phyloP scores from a whole-genome alignment of 2,888 invertebrate genomes.

The Aproaerema taeniolella region DNA sequence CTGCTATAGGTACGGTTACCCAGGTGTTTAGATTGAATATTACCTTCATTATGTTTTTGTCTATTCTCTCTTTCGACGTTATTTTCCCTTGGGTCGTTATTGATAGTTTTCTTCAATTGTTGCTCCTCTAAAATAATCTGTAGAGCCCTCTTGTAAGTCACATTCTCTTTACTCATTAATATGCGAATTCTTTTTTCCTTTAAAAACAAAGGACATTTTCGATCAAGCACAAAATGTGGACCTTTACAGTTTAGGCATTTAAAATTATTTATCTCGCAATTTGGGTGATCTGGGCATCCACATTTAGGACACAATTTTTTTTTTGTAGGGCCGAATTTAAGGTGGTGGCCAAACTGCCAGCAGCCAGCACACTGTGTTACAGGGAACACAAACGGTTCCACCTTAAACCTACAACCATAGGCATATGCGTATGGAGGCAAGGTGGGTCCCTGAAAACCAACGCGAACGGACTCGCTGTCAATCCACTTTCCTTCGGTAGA shows the following conservation, averaged over 20 bases:
- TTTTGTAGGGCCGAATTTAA: neutral
- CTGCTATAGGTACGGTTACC: neutral
- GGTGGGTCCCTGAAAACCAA: neutral
- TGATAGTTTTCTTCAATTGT: neutral
- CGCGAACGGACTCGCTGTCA: neutral
- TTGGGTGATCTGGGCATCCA: neutral
- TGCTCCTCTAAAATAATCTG: neutral
- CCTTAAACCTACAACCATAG: slow-evolving; percentile 1
- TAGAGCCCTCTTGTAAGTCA: neutral
- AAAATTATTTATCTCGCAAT: neutral
- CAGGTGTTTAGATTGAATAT: too few relatives aligned
- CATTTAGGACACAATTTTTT: neutral
- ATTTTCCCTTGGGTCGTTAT: too few relatives aligned
- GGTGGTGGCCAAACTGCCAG: neutral
- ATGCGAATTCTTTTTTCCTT: neutral
- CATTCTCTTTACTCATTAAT: neutral
- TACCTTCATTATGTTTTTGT: too few relatives aligned
- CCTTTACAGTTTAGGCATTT: neutral
- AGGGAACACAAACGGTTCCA: neutral
- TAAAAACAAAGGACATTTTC: neutral
- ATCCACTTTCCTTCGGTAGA: slow-evolving; percentile 1
- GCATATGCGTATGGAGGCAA: slow-evolving; percentile 1
- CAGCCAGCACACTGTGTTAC: neutral
- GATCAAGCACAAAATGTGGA: neutral
- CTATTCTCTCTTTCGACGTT: too few relatives aligned